phyloP scores from a whole-genome alignment of 1,140 invertebrate species.

The Chlorops oryzae region DNA sequence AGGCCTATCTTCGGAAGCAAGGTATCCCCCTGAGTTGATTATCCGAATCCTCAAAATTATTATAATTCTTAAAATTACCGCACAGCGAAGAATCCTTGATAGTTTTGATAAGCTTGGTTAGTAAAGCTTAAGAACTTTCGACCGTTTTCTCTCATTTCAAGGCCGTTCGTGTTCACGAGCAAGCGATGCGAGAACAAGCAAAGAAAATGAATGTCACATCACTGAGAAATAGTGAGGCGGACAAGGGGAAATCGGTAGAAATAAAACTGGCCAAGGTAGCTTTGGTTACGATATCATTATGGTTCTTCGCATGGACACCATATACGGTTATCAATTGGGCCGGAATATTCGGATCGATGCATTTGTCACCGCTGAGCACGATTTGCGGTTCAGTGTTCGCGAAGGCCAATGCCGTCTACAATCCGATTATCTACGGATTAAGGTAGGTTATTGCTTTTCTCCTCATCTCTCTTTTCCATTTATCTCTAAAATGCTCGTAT shows the following conservation, averaged over 20 bases:
- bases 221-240: conserved; percentile 56
- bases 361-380: conserved; percentile 59
- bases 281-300: conserved; percentile 65
- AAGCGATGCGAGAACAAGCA: conserved; percentile 63
- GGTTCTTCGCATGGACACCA: conserved; percentile 72
- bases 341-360: conserved; percentile 58
- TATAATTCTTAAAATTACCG: too few relatives aligned
- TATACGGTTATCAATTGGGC: conserved; percentile 67
- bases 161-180: conserved; percentile 64
- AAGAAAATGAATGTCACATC: conserved; percentile 69
- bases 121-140: too few relatives aligned
- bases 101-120: not conserved
- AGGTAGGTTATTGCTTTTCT: too few relatives aligned
- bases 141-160: conserved; percentile 22
- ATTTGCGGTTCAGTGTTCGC: conserved; percentile 65
- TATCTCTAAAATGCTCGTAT: not conserved
- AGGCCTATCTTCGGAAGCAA: too few relatives aligned
- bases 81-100: too few relatives aligned
- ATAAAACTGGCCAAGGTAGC: conserved; percentile 63
- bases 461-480: not conserved
- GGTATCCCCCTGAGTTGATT: not conserved
- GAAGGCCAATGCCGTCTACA: conserved; percentile 62
- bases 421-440: conserved; percentile 61
- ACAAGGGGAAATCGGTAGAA: conserved; percentile 56
- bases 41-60: too few relatives aligned